These are phyloP conservation scores for Trididemnum miniatum DNA, from an alignment of 23 tunicate genomes.

Conservation along the genomic window DNA sequence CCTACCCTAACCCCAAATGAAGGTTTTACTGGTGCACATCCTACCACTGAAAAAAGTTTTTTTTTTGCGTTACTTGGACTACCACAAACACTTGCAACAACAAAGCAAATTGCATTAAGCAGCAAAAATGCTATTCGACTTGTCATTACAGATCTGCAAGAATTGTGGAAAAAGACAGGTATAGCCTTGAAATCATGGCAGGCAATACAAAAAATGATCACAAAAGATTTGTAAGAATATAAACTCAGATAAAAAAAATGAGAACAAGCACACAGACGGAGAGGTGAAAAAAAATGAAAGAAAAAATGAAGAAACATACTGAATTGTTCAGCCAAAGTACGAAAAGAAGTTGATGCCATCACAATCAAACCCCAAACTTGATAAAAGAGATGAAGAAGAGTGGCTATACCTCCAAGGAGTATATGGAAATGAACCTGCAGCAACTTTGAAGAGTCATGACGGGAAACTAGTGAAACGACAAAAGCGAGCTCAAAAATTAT, in stretches of 20 bases:
- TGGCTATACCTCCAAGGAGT: neutral
- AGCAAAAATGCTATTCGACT: neutral
- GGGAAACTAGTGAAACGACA: neutral
- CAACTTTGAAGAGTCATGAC: neutral
- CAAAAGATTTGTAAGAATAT: neutral
- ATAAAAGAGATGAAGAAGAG: neutral
- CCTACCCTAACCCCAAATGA: neutral
- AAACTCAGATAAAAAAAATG: neutral
- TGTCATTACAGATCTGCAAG: neutral
- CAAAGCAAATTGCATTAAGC: neutral
- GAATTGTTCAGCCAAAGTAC: neutral
- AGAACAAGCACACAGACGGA: neutral
- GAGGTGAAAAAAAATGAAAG: neutral
- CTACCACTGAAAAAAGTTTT: neutral
- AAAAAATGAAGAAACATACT: neutral
- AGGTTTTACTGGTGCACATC: too few species aligned
- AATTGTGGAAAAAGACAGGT: neutral
- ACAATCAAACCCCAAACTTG: neutral
- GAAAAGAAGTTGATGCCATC: neutral
- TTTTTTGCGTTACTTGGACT: neutral
- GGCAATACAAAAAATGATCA: neutral
- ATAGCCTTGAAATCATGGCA: conserved; percentile 8
- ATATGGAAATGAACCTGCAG: neutral
- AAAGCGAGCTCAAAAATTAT: too few species aligned
- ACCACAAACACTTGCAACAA: neutral